Conservation (phyloP, 2,888 invertebrate genomes). For the Rambutsinella grinnellia region DNA sequence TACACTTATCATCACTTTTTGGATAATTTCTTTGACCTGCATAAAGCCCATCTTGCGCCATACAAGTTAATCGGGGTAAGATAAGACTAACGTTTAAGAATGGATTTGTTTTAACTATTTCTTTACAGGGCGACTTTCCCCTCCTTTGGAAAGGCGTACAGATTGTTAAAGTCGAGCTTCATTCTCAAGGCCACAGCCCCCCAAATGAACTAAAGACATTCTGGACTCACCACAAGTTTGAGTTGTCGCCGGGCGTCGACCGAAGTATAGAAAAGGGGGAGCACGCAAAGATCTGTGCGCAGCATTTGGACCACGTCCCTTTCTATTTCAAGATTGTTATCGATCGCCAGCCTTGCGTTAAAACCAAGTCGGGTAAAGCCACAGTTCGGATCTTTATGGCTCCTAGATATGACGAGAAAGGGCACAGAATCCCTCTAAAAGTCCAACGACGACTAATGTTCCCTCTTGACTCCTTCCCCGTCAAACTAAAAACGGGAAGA, state of each 20-base stretch:
- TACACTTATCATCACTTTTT: conserved; percentile 34
- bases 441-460: conserved; percentile 46
- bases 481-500: conserved; percentile 38
- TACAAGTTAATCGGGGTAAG: conserved; percentile 70
- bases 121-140: conserved; percentile 46
- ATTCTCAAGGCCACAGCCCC: conserved; percentile 4
- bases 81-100: background rate
- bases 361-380: conserved; percentile 19
- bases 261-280: conserved; percentile 23
- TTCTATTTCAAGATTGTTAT: conserved; percentile 47
- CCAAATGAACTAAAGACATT: conserved; percentile 45
- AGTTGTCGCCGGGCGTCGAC: conserved; percentile 34
- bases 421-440: conserved; percentile 28
- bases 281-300: conserved; percentile 28
- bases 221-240: conserved; percentile 31
- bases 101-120: background rate
- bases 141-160: conserved; percentile 50
- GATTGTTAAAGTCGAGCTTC: conserved; percentile 14
- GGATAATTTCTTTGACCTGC: conserved; percentile 79
- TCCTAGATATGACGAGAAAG: conserved; percentile 41
- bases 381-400: conserved; percentile 51
- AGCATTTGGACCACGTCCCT: conserved; percentile 49
- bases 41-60: conserved; percentile 79
- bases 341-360: conserved; percentile 45
- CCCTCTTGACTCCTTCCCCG: conserved; percentile 43